Evolutionary conservation across 1,140 invertebrate genomes (phyloP), one percentile per base, ranked within the genome.

Genomic region (Pemphigus obesinymphae): DNA sequence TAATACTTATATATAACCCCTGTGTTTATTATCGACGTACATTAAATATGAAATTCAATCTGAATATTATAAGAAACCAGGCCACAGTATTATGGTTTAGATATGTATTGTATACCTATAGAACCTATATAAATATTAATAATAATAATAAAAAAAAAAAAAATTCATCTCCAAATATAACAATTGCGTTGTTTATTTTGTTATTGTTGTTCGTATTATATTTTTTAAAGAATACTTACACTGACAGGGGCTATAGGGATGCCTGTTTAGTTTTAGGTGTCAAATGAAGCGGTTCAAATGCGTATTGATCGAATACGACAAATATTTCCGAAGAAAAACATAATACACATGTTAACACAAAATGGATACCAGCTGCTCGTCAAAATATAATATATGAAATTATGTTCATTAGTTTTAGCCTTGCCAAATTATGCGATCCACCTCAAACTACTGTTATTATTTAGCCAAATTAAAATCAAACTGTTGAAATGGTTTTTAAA

Each of bases 251-350:
- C n/a, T n/a, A n/a, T n/a, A n/a, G n/a, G n/a, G n/a, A 73, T 43
- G 43, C 43, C 29, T 31, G 40, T 73, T 29, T 73, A 50, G 70
- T 73, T 73, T 73, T 50, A 20, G 26, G 17, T 50, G 70, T 73
- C 43, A 45, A 48, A 48, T 34, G 70, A 73, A 73, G 70, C 70
- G 43, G 70, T 73, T 73, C 43, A 50, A 73, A 73, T 50, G 70
- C 70, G 26, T 17, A 50, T 72, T 40, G 68, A 72, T 45, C 26
- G 23, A 72, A 23, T 17, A n/a, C 7, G 23, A 72, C 37, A 72
- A 72, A 45, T 26, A 72, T 23, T 26, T 13, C 40, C 43, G 40
- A 72, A 72, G 23, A 45, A 72, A 23, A 72, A 72, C 45, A 45
- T 17, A 26, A 70, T 43, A 70, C 66, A 17, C 20, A 20, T 31